A percentile compares a stretch with the other conserved stretches of the same genome.
Conservation (phyloP, 2,888 invertebrate species). For the Aethes cnicana region DNA sequence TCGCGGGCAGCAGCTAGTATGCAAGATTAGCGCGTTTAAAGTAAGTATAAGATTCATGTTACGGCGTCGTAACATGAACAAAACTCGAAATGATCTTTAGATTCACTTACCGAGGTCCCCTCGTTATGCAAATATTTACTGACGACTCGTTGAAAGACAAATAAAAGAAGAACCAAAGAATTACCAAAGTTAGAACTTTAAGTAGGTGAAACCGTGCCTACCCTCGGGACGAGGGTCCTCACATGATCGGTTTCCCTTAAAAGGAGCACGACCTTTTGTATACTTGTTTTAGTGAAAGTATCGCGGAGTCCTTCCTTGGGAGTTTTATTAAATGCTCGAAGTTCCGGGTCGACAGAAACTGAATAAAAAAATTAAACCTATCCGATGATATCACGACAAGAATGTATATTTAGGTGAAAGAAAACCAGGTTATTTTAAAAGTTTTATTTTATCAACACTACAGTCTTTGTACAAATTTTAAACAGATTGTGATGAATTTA, state of each 20-base stretch:
- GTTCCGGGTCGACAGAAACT: background rate
- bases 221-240: background rate
- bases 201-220: constrained; percentile 1
- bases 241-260: constrained; percentile 4
- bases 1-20: too few relatives aligned
- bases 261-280: constrained; percentile 12
- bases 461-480: constrained; percentile 63
- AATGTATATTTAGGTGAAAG: too few relatives aligned
- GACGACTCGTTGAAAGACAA: constrained; percentile 11
- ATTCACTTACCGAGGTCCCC: background rate
- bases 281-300: background rate
- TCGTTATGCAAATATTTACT: constrained; percentile 10
- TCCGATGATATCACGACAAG: too few relatives aligned
- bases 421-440: constrained; percentile 47
- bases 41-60: too few relatives aligned
- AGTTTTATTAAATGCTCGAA: background rate
- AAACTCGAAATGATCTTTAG: constrained; percentile 1
- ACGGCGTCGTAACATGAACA: constrained; percentile 1
- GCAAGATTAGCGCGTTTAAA: too few relatives aligned
- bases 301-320: background rate
- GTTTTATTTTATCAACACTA: constrained; percentile 74
- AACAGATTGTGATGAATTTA: constrained; percentile 59
- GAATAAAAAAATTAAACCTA: too few relatives aligned
- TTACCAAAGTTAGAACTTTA: constrained; percentile 15
- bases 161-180: constrained; percentile 6